A percentile compares a stretch with the other conserved stretches of the same genome.
phyloP scores from a whole-genome alignment of 2,113 vertebrate genomes.

The Harpagus bidentatus region DNA sequence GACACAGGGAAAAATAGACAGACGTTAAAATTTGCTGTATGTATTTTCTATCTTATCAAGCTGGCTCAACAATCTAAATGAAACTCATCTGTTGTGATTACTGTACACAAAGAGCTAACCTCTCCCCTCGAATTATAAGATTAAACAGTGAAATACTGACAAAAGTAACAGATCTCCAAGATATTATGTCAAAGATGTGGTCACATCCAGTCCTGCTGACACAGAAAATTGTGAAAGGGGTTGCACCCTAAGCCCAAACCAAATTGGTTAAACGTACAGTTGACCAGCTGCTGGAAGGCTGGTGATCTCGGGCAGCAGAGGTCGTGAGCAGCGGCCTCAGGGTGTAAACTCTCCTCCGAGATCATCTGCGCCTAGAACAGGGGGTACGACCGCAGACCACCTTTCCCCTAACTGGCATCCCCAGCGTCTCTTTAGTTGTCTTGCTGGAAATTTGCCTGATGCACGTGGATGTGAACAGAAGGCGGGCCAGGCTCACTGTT shows the following conservation, averaged over 20 bases:
- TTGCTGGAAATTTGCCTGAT: neutral
- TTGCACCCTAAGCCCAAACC: neutral
- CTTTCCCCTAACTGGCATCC: neutral
- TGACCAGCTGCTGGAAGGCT: neutral
- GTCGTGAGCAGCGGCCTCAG: neutral
- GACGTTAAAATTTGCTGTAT: neutral
- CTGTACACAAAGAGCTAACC: neutral
- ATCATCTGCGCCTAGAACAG: neutral
- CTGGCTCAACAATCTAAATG: neutral
- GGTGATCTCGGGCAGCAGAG: fast-evolving
- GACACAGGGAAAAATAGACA: neutral
- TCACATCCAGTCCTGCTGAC: neutral
- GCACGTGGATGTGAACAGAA: neutral
- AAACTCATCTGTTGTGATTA: neutral
- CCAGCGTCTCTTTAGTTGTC: neutral
- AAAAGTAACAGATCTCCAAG: neutral
- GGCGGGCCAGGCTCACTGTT: neutral
- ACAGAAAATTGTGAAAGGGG: neutral
- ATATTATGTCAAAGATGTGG: neutral
- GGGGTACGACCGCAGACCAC: too few species aligned
- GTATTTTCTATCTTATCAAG: neutral
- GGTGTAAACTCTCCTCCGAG: neutral
- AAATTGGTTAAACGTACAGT: neutral
- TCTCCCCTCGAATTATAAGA: neutral
- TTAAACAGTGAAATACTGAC: neutral